phyloP scores from a whole-genome alignment of 2,888 invertebrate genomes.

The Diplolepis rosae region DNA sequence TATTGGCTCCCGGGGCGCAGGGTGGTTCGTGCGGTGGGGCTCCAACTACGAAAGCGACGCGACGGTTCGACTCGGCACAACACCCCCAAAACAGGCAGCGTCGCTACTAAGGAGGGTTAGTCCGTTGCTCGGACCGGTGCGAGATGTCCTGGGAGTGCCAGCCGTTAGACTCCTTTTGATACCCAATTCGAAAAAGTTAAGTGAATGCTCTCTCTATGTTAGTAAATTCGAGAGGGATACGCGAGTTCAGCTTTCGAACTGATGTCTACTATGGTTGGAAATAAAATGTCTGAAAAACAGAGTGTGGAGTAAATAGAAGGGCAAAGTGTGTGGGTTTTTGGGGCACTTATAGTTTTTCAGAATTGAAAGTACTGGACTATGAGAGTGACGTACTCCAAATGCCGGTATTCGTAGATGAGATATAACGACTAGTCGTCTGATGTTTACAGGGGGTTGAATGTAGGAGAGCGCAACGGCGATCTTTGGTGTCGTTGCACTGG shows the following conservation, averaged over 20 bases:
- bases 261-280: background rate
- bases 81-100: conserved; percentile 69
- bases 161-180: conserved; percentile 49
- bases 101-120: conserved; percentile 72
- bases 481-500: conserved; percentile 3
- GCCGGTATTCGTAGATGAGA: background rate
- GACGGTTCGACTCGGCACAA: conserved; percentile 65
- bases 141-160: conserved; percentile 71
- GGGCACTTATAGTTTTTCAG: too few species aligned
- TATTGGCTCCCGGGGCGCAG: conserved; percentile 73
- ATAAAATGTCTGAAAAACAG: background rate
- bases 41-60: conserved; percentile 63
- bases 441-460: background rate
- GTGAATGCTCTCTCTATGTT: conserved; percentile 38
- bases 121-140: conserved; percentile 67
- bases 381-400: background rate
- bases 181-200: conserved; percentile 14
- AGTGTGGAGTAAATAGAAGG: background rate
- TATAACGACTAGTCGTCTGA: too few species aligned
- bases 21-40: conserved; percentile 67
- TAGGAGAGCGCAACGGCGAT: conserved; percentile 1
- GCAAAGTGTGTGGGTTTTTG: too few species aligned
- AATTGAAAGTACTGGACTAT: too few species aligned
- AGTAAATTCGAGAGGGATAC: background rate
- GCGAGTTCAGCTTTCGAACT: background rate